Evolutionary conservation across 2,888 invertebrate genomes (phyloP).

Genomic region (Toxonevra muliebris): DNA sequence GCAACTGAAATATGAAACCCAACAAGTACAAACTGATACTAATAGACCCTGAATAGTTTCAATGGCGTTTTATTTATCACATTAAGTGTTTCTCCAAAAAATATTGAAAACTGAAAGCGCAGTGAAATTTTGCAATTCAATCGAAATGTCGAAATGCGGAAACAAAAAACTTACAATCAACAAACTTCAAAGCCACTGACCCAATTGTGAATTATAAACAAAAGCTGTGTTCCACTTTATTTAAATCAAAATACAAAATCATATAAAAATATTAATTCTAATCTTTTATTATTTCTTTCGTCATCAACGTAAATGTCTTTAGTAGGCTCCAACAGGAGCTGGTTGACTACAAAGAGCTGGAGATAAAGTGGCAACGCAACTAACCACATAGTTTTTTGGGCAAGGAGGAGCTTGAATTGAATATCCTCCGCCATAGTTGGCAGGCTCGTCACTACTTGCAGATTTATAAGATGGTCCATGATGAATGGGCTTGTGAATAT

Average conservation of each 20-base stretch:
- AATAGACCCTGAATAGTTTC: background rate
- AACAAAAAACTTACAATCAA: background rate
- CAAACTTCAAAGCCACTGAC: background rate
- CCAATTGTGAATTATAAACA: background rate
- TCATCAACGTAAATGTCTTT: no score
- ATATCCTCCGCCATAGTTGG: background rate
- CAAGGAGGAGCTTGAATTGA: background rate
- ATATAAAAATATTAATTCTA: background rate
- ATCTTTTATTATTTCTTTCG: background rate
- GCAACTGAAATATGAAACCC: background rate
- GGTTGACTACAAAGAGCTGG: background rate
- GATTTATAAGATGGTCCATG: background rate
- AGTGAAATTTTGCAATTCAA: no score
- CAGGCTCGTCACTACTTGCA: background rate
- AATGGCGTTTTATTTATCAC: background rate
- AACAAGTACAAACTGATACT: background rate
- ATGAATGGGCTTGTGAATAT: background rate
- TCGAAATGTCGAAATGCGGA: background rate
- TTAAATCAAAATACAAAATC: background rate
- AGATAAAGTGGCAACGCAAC: background rate
- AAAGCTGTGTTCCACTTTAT: background rate
- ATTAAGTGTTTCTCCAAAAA: no score
- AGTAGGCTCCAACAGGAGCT: no score
- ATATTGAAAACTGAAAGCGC: no score
- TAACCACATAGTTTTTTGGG: background rate